phyloP scores from a whole-genome alignment of 2,113 vertebrate species.

The Psophia crepitans region DNA sequence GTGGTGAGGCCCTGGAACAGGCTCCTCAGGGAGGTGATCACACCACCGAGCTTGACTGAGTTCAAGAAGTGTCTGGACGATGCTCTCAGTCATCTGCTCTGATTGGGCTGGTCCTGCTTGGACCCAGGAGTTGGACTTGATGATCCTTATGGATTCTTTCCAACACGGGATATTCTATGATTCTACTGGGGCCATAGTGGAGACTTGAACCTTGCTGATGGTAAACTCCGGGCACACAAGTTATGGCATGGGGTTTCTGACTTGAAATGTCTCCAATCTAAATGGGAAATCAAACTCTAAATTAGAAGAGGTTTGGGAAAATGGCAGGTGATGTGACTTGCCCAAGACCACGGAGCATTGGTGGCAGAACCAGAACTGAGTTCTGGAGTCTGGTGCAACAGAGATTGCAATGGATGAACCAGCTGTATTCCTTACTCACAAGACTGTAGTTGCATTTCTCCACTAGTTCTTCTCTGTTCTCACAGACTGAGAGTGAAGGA shows the following conservation, averaged over 20 bases:
- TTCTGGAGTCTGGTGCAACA: not conserved
- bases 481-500: not conserved
- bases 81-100: too few species aligned
- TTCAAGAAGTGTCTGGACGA: too few species aligned
- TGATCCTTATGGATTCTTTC: too few species aligned
- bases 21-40: too few species aligned
- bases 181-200: rapidly evolving
- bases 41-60: too few species aligned
- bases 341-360: rapidly evolving
- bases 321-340: not conserved
- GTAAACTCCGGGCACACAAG: not conserved
- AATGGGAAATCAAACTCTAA: not conserved
- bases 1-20: too few species aligned
- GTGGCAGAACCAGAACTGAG: not conserved
- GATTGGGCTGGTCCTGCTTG: too few species aligned
- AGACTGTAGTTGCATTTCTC: not conserved
- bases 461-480: not conserved
- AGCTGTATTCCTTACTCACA: rapidly evolving
- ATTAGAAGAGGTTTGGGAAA: not conserved
- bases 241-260: not conserved
- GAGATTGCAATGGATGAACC: not conserved
- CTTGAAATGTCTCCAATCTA: not conserved
- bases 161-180: too few species aligned
- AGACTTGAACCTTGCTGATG: not conserved
- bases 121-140: too few species aligned